A percentile compares a stretch with the other conserved stretches of the same genome.
Evolutionary conservation across 1,140 invertebrate genomes (phyloP).

Genomic region (Dysdera silvatica): DNA sequence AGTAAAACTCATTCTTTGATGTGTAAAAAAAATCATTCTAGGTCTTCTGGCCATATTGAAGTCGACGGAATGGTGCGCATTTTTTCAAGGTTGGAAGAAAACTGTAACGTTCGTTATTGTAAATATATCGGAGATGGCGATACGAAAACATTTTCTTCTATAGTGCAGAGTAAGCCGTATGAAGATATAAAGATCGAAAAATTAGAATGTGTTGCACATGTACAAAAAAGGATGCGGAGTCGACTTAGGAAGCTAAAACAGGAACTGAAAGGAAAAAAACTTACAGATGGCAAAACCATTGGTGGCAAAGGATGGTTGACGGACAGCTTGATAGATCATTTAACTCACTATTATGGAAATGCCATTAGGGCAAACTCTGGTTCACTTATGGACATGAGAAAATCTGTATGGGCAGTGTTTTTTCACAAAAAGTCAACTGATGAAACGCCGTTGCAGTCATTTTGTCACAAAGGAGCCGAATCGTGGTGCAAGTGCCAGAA

Average conservation of each 20-base stretch:
- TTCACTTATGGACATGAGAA: neutral
- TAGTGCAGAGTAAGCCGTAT: neutral
- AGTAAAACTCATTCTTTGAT: neutral
- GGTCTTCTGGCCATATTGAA: neutral
- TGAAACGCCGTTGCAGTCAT: neutral
- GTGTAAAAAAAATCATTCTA: neutral
- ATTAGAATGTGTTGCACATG: neutral
- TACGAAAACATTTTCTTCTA: neutral
- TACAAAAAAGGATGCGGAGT: neutral
- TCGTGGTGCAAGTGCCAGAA: neutral
- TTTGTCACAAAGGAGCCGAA: neutral
- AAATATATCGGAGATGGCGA: neutral
- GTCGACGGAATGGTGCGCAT: neutral
- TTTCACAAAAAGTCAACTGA: neutral
- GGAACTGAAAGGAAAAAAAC: neutral
- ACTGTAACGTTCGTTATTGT: neutral
- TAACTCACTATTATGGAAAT: neutral
- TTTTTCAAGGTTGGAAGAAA: neutral
- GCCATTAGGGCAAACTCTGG: neutral
- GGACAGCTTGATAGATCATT: neutral
- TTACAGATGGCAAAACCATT: neutral
- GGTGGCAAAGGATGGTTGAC: neutral
- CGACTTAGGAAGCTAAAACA: neutral
- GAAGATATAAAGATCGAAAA: neutral
- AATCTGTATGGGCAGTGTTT: neutral